Evolutionary conservation across 2,888 invertebrate species (phyloP).

Genomic region (Callosobruchus maculatus): DNA sequence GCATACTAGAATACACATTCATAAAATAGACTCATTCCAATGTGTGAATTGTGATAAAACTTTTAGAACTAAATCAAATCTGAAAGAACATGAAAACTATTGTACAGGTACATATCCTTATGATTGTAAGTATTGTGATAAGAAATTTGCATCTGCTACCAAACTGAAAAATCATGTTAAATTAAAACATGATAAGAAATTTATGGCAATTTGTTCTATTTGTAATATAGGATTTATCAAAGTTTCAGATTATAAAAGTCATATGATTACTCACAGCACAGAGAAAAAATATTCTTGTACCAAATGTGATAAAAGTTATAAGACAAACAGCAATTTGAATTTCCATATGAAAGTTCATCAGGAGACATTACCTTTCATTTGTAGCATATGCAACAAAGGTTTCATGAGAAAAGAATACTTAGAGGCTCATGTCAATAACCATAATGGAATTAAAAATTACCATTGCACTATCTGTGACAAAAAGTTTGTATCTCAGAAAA

Average conservation of each 20-base stretch:
- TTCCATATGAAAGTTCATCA: constrained; percentile 46
- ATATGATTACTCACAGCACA: constrained; percentile 44
- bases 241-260: constrained; percentile 44
- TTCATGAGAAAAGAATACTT: constrained; percentile 47
- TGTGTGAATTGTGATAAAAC: constrained; percentile 40
- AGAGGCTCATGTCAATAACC: constrained; percentile 43
- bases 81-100: constrained; percentile 43
- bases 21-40: constrained; percentile 31
- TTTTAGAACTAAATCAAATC: constrained; percentile 40
- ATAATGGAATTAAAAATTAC: constrained; percentile 43
- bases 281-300: constrained; percentile 44
- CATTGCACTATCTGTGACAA: constrained; percentile 40
- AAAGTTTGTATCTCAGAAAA: constrained; percentile 44
- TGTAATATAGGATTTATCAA: constrained; percentile 47
- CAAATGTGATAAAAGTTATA: constrained; percentile 44
- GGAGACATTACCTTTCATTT: constrained; percentile 38
- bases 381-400: constrained; percentile 41
- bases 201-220: constrained; percentile 44
- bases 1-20: constrained; percentile 7
- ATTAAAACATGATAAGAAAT: constrained; percentile 46
- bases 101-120: constrained; percentile 42
- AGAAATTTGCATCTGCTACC: constrained; percentile 41
- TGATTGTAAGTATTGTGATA: constrained; percentile 41
- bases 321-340: constrained; percentile 46
- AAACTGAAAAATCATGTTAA: constrained; percentile 44